Evolutionary conservation across 2,888 invertebrate genomes (phyloP).

Genomic region (Oscheius sp.): DNA sequence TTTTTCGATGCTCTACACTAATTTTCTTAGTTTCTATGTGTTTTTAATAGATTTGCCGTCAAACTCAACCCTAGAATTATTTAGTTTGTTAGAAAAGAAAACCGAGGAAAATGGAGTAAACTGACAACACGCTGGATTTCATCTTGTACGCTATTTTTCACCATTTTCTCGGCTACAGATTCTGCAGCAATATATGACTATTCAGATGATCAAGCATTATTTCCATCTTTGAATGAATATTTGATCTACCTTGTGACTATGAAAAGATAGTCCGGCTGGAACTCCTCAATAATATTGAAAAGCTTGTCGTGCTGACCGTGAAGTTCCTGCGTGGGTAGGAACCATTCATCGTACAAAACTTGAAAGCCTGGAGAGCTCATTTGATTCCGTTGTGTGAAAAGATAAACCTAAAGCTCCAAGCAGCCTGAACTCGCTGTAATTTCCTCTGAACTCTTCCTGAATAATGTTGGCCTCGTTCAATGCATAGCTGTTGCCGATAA

Average conservation of each 20-base stretch:
- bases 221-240: not conserved
- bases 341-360: conserved; percentile 20
- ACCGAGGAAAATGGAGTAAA: no score
- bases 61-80: no score
- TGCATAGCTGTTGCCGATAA: conserved; percentile 21
- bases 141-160: no score
- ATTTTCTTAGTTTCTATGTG: no score
- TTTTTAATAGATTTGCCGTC: no score
- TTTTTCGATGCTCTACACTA: no score
- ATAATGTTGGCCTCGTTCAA: conserved; percentile 22
- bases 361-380: conserved; percentile 10
- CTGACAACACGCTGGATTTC: no score
- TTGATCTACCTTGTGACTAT: conserved; percentile 17
- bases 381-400: not conserved
- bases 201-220: no score
- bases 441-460: conserved; percentile 8
- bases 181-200: no score
- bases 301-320: not conserved
- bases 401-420: not conserved
- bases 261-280: conserved; percentile 10
- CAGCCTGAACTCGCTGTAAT: conserved; percentile 17
- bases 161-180: no score
- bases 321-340: not conserved
- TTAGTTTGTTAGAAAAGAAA: no score
- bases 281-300: conserved; percentile 8